A percentile compares a stretch with the other conserved stretches of the same genome.
Evolutionary conservation across 2,888 invertebrate species (phyloP).

Genomic region (Lacanobia wlatinum): DNA sequence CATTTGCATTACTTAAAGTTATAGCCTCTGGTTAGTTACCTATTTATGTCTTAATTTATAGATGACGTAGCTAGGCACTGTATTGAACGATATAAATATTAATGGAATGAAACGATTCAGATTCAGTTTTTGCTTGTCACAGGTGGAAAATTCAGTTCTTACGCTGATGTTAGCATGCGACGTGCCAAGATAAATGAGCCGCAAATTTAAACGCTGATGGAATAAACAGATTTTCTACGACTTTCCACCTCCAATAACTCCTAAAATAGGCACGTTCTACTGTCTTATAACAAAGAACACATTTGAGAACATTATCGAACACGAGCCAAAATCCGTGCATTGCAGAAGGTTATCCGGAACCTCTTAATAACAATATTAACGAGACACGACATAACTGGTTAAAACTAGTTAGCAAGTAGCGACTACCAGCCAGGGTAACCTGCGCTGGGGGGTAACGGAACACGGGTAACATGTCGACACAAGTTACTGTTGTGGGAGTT

Average conservation of each 20-base stretch:
- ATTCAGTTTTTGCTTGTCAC: no score
- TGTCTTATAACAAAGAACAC: neutral
- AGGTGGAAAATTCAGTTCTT: no score
- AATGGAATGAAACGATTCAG: no score
- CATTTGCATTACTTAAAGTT: neutral
- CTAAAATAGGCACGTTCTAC: neutral
- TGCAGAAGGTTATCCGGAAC: neutral
- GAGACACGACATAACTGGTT: slow-evolving; percentile 21
- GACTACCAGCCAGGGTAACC: neutral
- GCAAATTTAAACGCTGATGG: neutral
- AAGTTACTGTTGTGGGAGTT: slow-evolving; percentile 2
- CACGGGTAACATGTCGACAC: neutral
- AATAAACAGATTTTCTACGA: neutral
- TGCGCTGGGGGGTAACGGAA: neutral
- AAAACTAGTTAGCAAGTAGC: slow-evolving; percentile 10
- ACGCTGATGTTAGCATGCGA: no score
- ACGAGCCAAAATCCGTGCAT: neutral
- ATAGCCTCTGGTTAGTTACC: no score
- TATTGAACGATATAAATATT: no score
- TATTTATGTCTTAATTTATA: no score
- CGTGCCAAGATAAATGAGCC: neutral
- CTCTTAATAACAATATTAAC: slow-evolving; percentile 23
- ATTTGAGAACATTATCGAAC: neutral
- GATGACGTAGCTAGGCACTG: no score
- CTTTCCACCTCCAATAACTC: neutral